These are phyloP conservation scores for Magallana gigas DNA, from an alignment of 1,140 invertebrate genomes.

Conservation along the genomic window DNA sequence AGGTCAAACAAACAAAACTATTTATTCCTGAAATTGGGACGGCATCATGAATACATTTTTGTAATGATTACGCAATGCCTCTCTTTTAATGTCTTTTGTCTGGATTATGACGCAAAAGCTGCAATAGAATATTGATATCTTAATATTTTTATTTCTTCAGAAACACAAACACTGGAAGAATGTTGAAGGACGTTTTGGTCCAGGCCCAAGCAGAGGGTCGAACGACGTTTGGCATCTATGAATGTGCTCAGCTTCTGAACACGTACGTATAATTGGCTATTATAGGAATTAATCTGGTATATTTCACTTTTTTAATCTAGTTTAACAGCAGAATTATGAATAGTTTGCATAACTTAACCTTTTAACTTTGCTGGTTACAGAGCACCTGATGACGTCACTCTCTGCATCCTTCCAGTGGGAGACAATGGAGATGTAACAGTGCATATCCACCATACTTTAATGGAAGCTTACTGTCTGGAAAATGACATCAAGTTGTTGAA, in stretches of 20 bases:
- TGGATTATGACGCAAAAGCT: neutral
- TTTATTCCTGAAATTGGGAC: too few species aligned
- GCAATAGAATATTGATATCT: neutral
- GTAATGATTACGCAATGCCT: neutral
- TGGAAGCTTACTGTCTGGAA: conserved; percentile 76
- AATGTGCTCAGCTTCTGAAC: conserved; percentile 67
- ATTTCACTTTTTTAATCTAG: too few species aligned
- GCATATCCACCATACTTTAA: conserved; percentile 74
- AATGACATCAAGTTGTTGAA: conserved; percentile 73
- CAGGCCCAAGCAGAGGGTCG: conserved; percentile 64
- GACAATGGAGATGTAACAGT: conserved; percentile 65
- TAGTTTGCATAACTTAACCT: too few species aligned
- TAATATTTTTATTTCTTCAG: conserved; percentile 17
- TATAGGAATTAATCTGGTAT: too few species aligned
- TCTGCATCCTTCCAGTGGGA: conserved; percentile 71
- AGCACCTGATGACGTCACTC: conserved; percentile 69
- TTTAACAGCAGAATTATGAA: too few species aligned
- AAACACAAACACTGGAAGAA: conserved; percentile 11
- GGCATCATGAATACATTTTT: neutral
- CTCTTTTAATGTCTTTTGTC: neutral
- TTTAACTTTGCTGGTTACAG: neutral
- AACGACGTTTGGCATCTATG: conserved; percentile 65
- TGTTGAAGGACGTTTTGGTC: conserved; percentile 58
- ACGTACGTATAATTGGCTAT: conserved; percentile 60
- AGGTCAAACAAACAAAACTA: neutral